A percentile compares a stretch with the other conserved stretches of the same genome.
Conservation (phyloP, 2,888 invertebrate species). For the Eueremaeus valkanovi region DNA sequence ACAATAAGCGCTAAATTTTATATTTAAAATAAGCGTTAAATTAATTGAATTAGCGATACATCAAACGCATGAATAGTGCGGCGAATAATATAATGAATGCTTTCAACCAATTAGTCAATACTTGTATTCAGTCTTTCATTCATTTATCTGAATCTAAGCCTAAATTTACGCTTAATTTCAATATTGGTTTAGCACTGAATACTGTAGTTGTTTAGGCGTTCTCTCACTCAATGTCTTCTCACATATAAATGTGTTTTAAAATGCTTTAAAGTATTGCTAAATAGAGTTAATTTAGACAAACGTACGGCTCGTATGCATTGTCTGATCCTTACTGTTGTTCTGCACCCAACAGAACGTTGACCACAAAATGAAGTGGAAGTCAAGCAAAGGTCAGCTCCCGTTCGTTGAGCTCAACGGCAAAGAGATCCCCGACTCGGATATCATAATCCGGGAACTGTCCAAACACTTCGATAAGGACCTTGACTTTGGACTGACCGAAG, state of each 20-base stretch:
- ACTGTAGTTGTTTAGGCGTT: not conserved
- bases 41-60: not conserved
- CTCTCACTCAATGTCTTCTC: not conserved
- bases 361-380: slow-evolving; percentile 87
- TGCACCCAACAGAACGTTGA: slow-evolving; percentile 70
- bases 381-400: slow-evolving; percentile 88
- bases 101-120: not conserved
- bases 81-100: not conserved
- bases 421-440: slow-evolving; percentile 85
- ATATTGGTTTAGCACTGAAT: not conserved
- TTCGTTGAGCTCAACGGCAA: slow-evolving; percentile 92
- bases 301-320: too few species aligned
- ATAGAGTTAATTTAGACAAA: too few species aligned
- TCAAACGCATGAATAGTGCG: not conserved
- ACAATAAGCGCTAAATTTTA: slow-evolving; percentile 1
- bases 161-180: not conserved
- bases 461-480: slow-evolving; percentile 76
- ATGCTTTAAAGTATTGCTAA: too few species aligned
- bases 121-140: not conserved
- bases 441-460: slow-evolving; percentile 81
- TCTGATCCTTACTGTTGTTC: not conserved
- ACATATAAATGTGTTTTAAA: too few species aligned
- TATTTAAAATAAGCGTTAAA: not conserved
- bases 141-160: not conserved
- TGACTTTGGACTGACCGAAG: slow-evolving; percentile 73